These are phyloP conservation scores for Physocephala rufipes DNA, from an alignment of 2,888 invertebrate genomes.

Conservation along the genomic window DNA sequence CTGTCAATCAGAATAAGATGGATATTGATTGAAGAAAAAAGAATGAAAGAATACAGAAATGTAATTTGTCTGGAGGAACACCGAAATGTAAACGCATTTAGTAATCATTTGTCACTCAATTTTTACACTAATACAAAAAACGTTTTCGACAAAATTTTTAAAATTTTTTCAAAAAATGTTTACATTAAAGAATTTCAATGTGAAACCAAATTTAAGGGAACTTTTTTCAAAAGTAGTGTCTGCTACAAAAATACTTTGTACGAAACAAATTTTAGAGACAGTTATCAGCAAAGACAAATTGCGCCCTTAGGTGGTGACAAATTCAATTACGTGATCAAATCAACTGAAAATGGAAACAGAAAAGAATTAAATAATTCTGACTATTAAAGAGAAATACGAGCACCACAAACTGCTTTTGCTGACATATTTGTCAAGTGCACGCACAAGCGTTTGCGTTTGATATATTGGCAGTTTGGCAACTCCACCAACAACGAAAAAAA, in stretches of 20 bases:
- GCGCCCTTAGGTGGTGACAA: slow-evolving; percentile 35
- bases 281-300: not conserved
- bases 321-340: slow-evolving; percentile 39
- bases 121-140: not conserved
- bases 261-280: not conserved
- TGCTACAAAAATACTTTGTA: too few relatives aligned
- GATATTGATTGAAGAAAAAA: too few relatives aligned
- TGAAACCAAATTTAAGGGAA: too few relatives aligned
- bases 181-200: too few relatives aligned
- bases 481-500: too few relatives aligned
- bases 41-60: too few relatives aligned
- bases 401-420: not conserved
- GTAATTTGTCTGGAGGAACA: too few relatives aligned
- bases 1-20: too few relatives aligned
- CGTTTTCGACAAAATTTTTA: not conserved
- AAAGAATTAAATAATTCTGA: not conserved
- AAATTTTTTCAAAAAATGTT: not conserved
- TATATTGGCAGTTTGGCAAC: too few relatives aligned
- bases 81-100: too few relatives aligned
- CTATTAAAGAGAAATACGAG: slow-evolving; percentile 10
- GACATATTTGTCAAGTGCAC: slow-evolving; percentile 37
- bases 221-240: too few relatives aligned
- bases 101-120: not conserved
- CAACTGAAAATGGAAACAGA: not conserved
- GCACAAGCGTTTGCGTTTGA: slow-evolving; percentile 16